These are phyloP conservation scores for Dolichomitus sp. DNA, from an alignment of 2,888 invertebrate species.

Conservation along the genomic window DNA sequence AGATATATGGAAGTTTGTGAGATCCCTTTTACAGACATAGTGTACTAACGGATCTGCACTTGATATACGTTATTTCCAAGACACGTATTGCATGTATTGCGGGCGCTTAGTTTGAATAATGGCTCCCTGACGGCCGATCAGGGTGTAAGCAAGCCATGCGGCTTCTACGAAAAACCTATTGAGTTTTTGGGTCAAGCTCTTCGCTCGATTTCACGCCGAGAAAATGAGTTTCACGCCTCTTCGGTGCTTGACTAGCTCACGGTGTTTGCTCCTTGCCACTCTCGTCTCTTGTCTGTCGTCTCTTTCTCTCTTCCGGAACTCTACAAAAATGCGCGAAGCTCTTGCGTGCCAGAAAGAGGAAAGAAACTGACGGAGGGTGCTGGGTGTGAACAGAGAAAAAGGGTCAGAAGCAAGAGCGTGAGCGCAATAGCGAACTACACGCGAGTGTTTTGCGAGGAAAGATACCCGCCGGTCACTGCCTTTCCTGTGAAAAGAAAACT, in stretches of 20 bases:
- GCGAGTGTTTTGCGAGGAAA: constrained; percentile 40
- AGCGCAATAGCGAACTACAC: constrained; percentile 28
- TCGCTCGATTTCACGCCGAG: constrained; percentile 78
- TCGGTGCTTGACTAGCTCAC: constrained; percentile 62
- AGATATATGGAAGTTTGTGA: neutral
- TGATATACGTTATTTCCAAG: neutral
- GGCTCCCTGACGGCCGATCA: constrained; percentile 30
- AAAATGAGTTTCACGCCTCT: constrained; percentile 79
- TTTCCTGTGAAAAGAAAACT: constrained; percentile 60
- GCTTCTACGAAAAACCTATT: constrained; percentile 74
- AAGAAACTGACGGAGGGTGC: constrained; percentile 25
- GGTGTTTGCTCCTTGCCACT: constrained; percentile 64
- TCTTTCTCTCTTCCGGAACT: constrained; percentile 7
- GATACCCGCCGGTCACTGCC: constrained; percentile 55
- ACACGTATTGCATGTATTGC: constrained; percentile 26
- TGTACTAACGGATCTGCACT: neutral
- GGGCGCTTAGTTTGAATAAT: constrained; percentile 48
- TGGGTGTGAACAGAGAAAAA: constrained; percentile 54
- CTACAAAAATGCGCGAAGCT: constrained; percentile 20
- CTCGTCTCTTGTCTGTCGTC: constrained; percentile 45
- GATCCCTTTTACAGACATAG: neutral
- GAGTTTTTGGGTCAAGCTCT: constrained; percentile 75
- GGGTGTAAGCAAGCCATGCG: constrained; percentile 56
- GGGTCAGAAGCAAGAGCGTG: constrained; percentile 14
- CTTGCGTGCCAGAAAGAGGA: constrained; percentile 21